Evolutionary conservation across 2,797 vertebrate genomes (phyloP).

Genomic region (Arrhamphus sclerolepis): DNA sequence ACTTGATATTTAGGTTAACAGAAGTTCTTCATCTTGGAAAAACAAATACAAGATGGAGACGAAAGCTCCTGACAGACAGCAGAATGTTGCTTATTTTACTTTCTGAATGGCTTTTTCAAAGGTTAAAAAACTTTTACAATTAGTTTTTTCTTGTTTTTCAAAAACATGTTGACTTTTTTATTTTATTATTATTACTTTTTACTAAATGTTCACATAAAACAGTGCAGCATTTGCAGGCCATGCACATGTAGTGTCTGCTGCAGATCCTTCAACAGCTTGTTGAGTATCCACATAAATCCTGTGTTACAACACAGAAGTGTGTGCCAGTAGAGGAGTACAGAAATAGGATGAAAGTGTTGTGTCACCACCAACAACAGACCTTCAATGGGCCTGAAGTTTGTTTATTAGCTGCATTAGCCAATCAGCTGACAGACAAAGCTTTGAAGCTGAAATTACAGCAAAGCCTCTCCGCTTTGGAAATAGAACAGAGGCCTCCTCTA

Average conservation of each 20-base stretch:
- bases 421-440: slow-evolving; percentile 47
- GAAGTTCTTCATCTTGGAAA: too few species aligned
- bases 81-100: too few species aligned
- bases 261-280: slow-evolving; percentile 4
- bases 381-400: slow-evolving; percentile 26
- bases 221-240: too few species aligned
- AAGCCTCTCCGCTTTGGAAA: slow-evolving; percentile 9
- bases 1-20: too few species aligned
- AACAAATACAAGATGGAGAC: too few species aligned
- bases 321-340: slow-evolving; percentile 31
- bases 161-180: too few species aligned
- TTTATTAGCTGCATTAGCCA: slow-evolving; percentile 23
- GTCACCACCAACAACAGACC: slow-evolving; percentile 48
- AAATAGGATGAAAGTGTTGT: slow-evolving; percentile 51
- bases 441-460: slow-evolving; percentile 47
- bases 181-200: too few species aligned
- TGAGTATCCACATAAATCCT: background rate
- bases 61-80: too few species aligned
- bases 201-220: too few species aligned
- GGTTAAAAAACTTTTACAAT: too few species aligned
- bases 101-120: too few species aligned
- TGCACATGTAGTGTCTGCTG: slow-evolving; percentile 5
- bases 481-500: slow-evolving; percentile 36
- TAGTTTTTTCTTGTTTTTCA: too few species aligned
- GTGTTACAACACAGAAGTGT: slow-evolving; percentile 19